Base-by-base conservation (phyloP, 2,888 invertebrate genomes). In the Abrostola triplasia region DNA sequence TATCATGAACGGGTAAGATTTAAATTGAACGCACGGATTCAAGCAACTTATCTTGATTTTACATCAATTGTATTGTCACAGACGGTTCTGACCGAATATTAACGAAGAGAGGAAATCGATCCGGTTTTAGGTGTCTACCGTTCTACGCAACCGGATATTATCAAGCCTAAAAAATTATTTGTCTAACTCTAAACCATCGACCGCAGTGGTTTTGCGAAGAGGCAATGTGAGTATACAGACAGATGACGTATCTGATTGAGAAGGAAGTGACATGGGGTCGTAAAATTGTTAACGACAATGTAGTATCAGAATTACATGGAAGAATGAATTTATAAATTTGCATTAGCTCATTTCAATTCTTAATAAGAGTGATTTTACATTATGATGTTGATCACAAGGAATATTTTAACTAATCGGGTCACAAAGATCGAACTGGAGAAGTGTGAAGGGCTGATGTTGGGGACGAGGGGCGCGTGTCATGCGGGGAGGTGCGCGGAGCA, bases 381-480 rank as follows among this genome's bases (percentile, higher is more conserved):
- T 24, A 9, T 47, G 44, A 47, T 10, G 13, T 13, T 40, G 48
- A 40, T 66, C 62, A 66, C 56, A 80, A 77, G 79, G 71, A 72
- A 65, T 73, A 76, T 84, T 82, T 81, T 76, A 83, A 84, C 76
- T 85, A 91, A 91, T 90, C 88, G 85, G 91, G 93, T 92, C 92
- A 92, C 84, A 86, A 87, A 89, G 88, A 90, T 89, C 76, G 82
- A 70, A 80, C 79, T 67, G 68, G 84, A 86, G 89, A 87, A 88
- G 81, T 83, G 80, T 76, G 82, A 83, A 84, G 88, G 88, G 86
- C 81, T 88, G 84, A 74, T 71, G 72, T 67, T 81, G 79, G 82
- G 81, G 76, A 73, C 63, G 77, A 67, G 80, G 80, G 81, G 74
- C 77, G 75, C 74, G 61, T 81, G 75, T 81, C 64, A 74, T 68